Conservation (phyloP, 2,113 vertebrate species). For the Sylvia atricapilla region DNA sequence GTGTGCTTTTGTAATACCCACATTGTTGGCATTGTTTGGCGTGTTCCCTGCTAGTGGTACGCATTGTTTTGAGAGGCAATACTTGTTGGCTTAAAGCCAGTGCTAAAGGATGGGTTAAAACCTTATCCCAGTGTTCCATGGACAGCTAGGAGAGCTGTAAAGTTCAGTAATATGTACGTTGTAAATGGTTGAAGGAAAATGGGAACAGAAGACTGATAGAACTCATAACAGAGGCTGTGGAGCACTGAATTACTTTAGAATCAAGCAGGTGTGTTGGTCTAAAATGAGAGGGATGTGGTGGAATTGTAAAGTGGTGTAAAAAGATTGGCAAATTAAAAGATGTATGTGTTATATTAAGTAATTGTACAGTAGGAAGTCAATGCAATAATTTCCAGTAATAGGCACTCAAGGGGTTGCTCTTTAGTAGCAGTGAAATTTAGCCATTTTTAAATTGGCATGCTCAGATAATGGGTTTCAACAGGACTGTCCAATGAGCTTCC, state of each 20-base stretch:
- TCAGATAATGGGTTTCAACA: slow-evolving; percentile 30
- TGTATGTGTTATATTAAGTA: background rate
- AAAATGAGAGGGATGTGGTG: background rate
- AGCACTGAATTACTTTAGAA: background rate
- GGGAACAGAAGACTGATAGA: background rate
- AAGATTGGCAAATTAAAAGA: background rate
- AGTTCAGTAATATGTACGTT: background rate
- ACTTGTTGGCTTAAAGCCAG: background rate
- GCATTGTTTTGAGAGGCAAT: background rate
- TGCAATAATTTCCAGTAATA: background rate
- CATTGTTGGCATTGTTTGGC: background rate
- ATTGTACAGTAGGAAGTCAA: background rate
- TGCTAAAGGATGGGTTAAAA: background rate
- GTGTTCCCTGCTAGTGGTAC: background rate
- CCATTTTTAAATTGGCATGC: background rate
- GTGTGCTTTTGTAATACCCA: background rate
- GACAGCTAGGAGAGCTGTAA: background rate
- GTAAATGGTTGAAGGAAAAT: background rate
- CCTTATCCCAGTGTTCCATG: background rate
- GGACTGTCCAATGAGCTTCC: slow-evolving; percentile 21
- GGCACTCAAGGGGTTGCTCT: background rate
- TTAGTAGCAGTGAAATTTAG: slow-evolving; percentile 29
- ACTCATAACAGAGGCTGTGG: background rate
- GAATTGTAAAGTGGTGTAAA: background rate
- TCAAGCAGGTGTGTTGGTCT: background rate